Evolutionary conservation across 1,140 invertebrate species (phyloP), one percentile per base, ranked within the genome.

Genomic region (Tetranychus urticae): DNA sequence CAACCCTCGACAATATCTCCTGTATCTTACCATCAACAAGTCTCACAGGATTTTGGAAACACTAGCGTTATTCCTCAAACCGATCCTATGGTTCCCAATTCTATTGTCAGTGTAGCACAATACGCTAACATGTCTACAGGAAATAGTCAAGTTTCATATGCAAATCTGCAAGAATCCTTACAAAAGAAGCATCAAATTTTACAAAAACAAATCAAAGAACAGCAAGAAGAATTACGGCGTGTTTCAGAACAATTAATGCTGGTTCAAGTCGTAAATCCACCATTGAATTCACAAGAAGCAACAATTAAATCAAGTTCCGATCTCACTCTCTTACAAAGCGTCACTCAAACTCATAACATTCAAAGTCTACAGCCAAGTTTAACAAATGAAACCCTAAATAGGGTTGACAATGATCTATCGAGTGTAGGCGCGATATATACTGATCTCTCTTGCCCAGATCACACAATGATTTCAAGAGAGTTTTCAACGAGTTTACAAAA

Each of bases 171-270:
- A 71, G 82, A 82, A 67, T 82, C 86, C 70, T 70, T 88, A 66
- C 82, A 86, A 69, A 77, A 81, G 2, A 88, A 88, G 66, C 86
- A 88, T 65, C 84, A 85, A 65, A 81, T 88, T 69, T 72, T 89
- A 39, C 84, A 88, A 66, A 81, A 85, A 67, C 76, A 86, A 64
- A 88, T 89, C 61, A 78, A 84, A 36, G 80, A 85, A 66, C 86
- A 89, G 67, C 85, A 89, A 68, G 85, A 88, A 68, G 86, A 89
- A 70, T 69, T 90, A 63, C 75, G 82, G 50, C 78, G 81, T 63
- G 83, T 88, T 3, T 85, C 84, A 33, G 85, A 89, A 68, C 86
- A 88, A 68, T 73, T 90, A 36, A 71, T 88, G n/a, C 80, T 88
- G 67, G 83, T 85, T 0, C 77, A 83, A 52, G 50, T 52, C 7